Percentiles rank a stretch among this genome's conserved stretches.
Evolutionary conservation across 2,888 invertebrate genomes (phyloP).

Genomic region (Julus scanicus): DNA sequence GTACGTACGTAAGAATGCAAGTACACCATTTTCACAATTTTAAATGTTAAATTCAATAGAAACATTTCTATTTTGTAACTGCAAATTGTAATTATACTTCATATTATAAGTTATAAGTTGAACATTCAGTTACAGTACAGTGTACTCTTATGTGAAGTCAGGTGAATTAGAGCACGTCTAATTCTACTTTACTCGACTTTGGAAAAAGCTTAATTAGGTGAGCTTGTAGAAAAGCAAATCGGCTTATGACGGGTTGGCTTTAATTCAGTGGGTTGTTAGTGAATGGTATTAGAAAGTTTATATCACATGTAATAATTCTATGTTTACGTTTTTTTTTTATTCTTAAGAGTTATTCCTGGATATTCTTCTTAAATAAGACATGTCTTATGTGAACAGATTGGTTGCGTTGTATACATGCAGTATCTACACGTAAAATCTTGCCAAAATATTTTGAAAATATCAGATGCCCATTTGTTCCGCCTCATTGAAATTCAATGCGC

Average conservation of each 20-base stretch:
- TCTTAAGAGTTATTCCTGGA: background rate
- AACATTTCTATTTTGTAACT: too few relatives aligned
- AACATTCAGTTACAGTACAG: too few relatives aligned
- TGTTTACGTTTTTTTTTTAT: too few relatives aligned
- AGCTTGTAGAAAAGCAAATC: background rate
- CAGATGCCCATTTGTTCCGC: slow-evolving; percentile 26
- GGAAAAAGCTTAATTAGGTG: background rate
- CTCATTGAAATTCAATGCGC: slow-evolving; percentile 8
- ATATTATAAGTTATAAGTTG: too few relatives aligned
- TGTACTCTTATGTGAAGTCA: background rate
- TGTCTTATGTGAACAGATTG: background rate
- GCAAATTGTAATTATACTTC: too few relatives aligned
- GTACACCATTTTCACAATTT: too few relatives aligned
- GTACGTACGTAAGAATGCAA: too few relatives aligned
- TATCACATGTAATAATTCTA: too few relatives aligned
- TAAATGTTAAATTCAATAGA: too few relatives aligned
- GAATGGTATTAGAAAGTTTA: background rate
- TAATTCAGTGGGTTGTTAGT: background rate
- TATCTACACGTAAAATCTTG: too few relatives aligned
- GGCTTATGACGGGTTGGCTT: background rate
- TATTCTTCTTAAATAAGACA: background rate
- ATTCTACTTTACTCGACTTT: background rate
- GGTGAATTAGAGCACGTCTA: background rate
- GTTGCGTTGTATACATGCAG: too few relatives aligned
- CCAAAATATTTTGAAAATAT: background rate